Conservation (phyloP, 2,113 vertebrate species). For the Paracyprichromis sp. region DNA sequence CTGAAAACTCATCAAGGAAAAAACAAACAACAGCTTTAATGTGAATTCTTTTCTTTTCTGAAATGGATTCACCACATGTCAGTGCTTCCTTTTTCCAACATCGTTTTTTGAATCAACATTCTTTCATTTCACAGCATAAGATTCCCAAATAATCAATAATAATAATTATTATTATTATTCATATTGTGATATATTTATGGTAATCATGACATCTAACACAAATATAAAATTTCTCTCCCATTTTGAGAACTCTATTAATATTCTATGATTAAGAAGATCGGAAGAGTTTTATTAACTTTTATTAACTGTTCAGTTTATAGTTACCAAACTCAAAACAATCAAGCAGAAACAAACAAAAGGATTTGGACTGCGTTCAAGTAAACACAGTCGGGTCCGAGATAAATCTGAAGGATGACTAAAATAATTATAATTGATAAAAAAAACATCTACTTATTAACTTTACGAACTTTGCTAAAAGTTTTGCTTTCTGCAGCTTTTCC, state of each 20-base stretch:
- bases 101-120: background rate
- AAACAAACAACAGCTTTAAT: background rate
- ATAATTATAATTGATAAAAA: background rate
- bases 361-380: background rate
- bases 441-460: background rate
- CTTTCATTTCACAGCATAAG: background rate
- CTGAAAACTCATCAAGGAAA: background rate
- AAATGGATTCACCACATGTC: background rate
- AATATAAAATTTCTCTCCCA: background rate
- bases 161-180: rapidly evolving
- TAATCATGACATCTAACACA: background rate
- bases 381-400: background rate
- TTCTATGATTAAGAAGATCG: background rate
- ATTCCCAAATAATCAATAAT: background rate
- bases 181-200: background rate
- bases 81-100: background rate
- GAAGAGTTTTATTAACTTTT: background rate
- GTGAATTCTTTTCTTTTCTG: background rate
- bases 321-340: background rate
- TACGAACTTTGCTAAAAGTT: background rate
- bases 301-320: background rate
- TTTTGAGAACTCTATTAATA: background rate
- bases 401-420: background rate
- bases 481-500: background rate
- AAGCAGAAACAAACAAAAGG: background rate